Conservation (phyloP, 1,140 invertebrate genomes). For the Phthorimaea operculella region DNA sequence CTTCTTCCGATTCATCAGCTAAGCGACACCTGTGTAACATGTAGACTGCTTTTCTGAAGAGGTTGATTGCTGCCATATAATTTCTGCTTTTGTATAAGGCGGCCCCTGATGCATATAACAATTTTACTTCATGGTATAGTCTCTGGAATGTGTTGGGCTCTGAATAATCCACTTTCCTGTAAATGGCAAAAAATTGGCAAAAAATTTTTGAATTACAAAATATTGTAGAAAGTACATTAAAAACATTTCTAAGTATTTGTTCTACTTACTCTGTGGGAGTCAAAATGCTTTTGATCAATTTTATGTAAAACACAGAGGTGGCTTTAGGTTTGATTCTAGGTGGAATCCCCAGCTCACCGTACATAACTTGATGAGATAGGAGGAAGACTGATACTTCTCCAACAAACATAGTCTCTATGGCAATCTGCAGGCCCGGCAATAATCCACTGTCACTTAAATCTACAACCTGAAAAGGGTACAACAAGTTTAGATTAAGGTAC, state of each 20-base stretch:
- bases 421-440: slow-evolving; percentile 49
- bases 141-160: slow-evolving; percentile 49
- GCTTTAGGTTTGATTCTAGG: slow-evolving; percentile 56
- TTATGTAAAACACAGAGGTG: slow-evolving; percentile 54
- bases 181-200: no score
- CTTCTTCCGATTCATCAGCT: slow-evolving; percentile 71
- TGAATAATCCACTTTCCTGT: slow-evolving; percentile 39
- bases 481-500: neutral
- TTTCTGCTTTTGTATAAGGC: slow-evolving; percentile 44
- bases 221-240: no score
- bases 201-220: no score
- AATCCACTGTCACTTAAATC: slow-evolving; percentile 52
- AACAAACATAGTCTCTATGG: slow-evolving; percentile 55
- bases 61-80: slow-evolving; percentile 31
- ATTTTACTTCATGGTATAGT: slow-evolving; percentile 43
- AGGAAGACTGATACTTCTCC: slow-evolving; percentile 59
- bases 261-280: slow-evolving; percentile 44
- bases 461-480: slow-evolving; percentile 34
- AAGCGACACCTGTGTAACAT: slow-evolving; percentile 64
- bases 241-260: no score
- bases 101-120: slow-evolving; percentile 38
- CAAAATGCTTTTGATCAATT: slow-evolving; percentile 43
- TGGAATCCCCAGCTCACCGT: slow-evolving; percentile 57
- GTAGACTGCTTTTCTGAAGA: slow-evolving; percentile 42
- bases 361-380: slow-evolving; percentile 56